Conservation (phyloP, 2,797 vertebrate genomes). For the Danio tinwini region DNA sequence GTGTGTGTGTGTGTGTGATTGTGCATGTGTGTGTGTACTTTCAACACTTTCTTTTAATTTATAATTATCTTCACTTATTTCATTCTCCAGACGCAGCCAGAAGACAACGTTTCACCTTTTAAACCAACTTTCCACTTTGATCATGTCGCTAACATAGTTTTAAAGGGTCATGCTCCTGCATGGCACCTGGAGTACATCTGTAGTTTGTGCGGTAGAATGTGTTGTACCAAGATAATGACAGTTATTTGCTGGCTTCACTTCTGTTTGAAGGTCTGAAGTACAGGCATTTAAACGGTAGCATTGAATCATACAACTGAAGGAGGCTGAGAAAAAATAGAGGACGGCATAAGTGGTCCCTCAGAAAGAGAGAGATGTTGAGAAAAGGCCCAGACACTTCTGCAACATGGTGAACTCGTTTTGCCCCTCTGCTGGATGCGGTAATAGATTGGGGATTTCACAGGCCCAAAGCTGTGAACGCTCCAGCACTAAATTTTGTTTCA, state of each 20-base stretch:
- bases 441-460: conserved; percentile 53
- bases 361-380: conserved; percentile 10
- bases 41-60: conserved; percentile 7
- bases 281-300: conserved; percentile 51
- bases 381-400: conserved; percentile 37
- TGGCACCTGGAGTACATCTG: conserved; percentile 67
- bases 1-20: too few species aligned
- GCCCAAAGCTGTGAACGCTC: conserved; percentile 26
- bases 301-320: conserved; percentile 49
- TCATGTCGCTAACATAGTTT: conserved; percentile 55
- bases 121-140: conserved; percentile 41
- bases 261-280: conserved; percentile 61
- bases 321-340: conserved; percentile 42
- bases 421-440: conserved; percentile 39
- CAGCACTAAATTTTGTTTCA: neutral
- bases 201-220: conserved; percentile 60
- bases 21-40: too few species aligned
- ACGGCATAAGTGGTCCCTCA: conserved; percentile 37
- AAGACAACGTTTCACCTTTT: conserved; percentile 33
- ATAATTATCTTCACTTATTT: conserved; percentile 12
- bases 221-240: conserved; percentile 70
- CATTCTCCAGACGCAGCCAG: conserved; percentile 31
- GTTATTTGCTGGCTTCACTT: conserved; percentile 65
- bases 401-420: conserved; percentile 53
- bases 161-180: conserved; percentile 57